Base-by-base conservation (phyloP, 2,888 invertebrate genomes). In the Therioaphis trifolii region DNA sequence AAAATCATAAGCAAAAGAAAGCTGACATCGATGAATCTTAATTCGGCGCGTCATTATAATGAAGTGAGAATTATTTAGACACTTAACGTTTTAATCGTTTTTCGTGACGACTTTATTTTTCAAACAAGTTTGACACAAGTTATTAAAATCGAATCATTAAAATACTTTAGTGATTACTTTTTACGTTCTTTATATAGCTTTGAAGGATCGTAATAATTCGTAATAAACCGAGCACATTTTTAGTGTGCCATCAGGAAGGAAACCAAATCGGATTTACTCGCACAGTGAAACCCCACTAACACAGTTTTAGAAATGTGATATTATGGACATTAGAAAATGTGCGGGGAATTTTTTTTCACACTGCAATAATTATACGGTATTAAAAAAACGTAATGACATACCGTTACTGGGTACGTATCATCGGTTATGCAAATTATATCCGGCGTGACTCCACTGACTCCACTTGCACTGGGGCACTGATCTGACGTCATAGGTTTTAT, bases 401-500 rank as follows among this genome's bases (percentile, higher is more conserved):
- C 35, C 2, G 68, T 68, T 35, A 18, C 7, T 43, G 4, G 12
- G 24, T 55, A 40, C 24, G n/a, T 35, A 69, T 43, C 27, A 55
- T 55, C 40, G 14, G 24, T 43, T 68, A 79, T 69, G 21, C 58
- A 55, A 79, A 69, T 69, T 27, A 69, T 69, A 79, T 3, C 7
- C 24, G n/a, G n/a, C n/a, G 7, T 40, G 46, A 24, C n/a, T 68
- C 40, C 9, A 9, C 9, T n/a, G n/a, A 7, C 35, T 35, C 35
- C 18, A 4, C 63, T 40, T 9, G 18, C 40, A 18, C 18, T 29
- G 21, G 49, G 27, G 1, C 4, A 2, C 4, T 5, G 12, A 21
- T 40, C 12, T 69, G 78, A 69, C 69, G 55, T 79, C 78, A 69
- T 66, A 52, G 24, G 63, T 77, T 49, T 18, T 46, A 77, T 29